These are phyloP conservation scores for Drosophila sulfurigaster DNA, from an alignment of 1,140 invertebrate species.

Conservation along the genomic window DNA sequence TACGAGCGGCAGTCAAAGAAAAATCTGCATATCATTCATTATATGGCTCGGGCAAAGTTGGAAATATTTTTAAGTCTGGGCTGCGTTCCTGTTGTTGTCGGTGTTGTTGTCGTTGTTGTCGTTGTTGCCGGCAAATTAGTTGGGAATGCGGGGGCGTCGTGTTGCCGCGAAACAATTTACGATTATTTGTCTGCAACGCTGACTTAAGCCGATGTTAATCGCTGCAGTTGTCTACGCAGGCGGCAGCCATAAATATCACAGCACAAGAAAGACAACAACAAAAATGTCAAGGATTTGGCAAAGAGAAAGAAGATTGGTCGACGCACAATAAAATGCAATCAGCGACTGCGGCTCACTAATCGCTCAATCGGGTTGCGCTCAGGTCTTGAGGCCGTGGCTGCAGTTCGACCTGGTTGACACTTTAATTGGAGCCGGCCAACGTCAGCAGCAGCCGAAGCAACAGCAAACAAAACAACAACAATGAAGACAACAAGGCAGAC, in stretches of 20 bases:
- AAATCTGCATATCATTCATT: slow-evolving; percentile 78
- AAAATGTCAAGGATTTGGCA: slow-evolving; percentile 75
- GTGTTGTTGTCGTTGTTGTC: slow-evolving; percentile 38
- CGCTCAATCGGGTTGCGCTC: slow-evolving; percentile 38
- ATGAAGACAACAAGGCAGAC: background rate
- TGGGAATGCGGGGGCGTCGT: slow-evolving; percentile 48
- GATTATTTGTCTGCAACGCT: slow-evolving; percentile 65
- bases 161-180: slow-evolving; percentile 62
- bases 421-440: slow-evolving; percentile 61
- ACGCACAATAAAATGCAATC: slow-evolving; percentile 59
- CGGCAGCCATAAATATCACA: slow-evolving; percentile 58
- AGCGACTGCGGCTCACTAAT: slow-evolving; percentile 47
- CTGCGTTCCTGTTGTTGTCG: slow-evolving; percentile 18
- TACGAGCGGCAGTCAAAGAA: slow-evolving; percentile 41
- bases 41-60: slow-evolving; percentile 15
- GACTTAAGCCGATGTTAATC: slow-evolving; percentile 48
- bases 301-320: slow-evolving; percentile 37
- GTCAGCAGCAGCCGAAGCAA: slow-evolving; percentile 7
- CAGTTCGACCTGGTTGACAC: slow-evolving; percentile 61
- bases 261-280: background rate
- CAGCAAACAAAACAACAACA: slow-evolving; percentile 1
- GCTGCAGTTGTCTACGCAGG: slow-evolving; percentile 48
- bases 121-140: slow-evolving; percentile 39
- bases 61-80: background rate
- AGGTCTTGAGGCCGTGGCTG: slow-evolving; percentile 25